Base-by-base conservation (phyloP, 2,888 invertebrate species). In the Cerastoderma edule region DNA sequence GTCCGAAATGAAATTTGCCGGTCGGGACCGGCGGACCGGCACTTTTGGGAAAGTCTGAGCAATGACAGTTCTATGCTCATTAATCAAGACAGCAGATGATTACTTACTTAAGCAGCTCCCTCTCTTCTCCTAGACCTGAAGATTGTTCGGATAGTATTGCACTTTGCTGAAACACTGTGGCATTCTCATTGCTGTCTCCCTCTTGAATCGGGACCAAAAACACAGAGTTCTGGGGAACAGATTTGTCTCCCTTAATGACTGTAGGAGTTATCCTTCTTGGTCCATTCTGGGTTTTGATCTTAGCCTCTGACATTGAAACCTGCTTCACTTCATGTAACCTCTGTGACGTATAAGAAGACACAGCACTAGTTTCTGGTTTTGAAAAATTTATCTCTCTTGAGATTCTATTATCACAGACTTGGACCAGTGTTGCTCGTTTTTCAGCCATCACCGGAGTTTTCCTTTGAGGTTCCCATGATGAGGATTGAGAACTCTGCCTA, bases 181-280 rank as follows among this genome's bases (percentile, higher is more conserved):
- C 22, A 24, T 60, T 60, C 35, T 60, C 60, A 24, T 39, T 39
- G 5, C n/a, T 35, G 24, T 60, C 60, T 33, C 24, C 22, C 44
- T 77, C 81, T 65, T 83, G 77, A 50, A 84, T 75, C 13, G 83
- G 77, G 22, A 83, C 83, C 46, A 83, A 39, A 70, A 87, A 87
- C 1, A 78, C 83, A 64, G 80, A 75, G 57, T 83, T 86, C 67
- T 83, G 80, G 16, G 78, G 72, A 27, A 75, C 67, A 28, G 77
- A 75, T 46, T 75, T 80, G 33, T 83, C 85, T 35, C 68, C 75
- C 33, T 80, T 80, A 8, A 87, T 73, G 22, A 83, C 76, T 16
- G 87, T 87, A 2, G 86, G 86, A 33, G 82, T 86, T 33, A 86
- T 86, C 53, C 86, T 67, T 48, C 86, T 69, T 8, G 79, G 44